Base-by-base conservation (phyloP, 2,113 vertebrate genomes). In the Cavia porcellus region DNA sequence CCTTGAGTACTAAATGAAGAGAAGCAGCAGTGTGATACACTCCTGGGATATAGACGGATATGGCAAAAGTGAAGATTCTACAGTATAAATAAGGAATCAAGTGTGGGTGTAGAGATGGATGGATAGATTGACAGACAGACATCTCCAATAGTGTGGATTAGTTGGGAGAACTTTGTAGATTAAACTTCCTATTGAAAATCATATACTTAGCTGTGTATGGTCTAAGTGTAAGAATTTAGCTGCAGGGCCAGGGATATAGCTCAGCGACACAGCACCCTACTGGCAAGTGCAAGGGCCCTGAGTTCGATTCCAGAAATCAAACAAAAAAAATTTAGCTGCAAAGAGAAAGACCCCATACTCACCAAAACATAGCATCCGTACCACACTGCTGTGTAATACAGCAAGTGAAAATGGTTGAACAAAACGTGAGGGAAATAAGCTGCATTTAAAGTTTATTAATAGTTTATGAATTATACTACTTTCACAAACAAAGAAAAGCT, bases 261-360 rank as follows among this genome's bases (percentile, higher is more conserved):
- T 57, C 55, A 57, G 55, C 17, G 15, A 19, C 55, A 57, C 17
- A 57, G 55, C 17, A 5, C 55, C 15, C 15, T 15, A 15, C 55
- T 57, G 55, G 55, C 55, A 57, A 57, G 55, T 5, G 17, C 55
- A 20, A 57, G 55, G 55, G 55, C 55, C 10, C 55, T 57, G 55
- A 57, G 55, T 57, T 57, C 5, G 55, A 57, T 17, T 57, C 17
- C 55, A 57, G 17, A 17, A 57, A 57, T 15, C 38, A 57, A 57
- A 57, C 19, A 57, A 57, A 19, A 57, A 57, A 57, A 0, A 57
- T 74, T 86, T 50, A 74, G 52, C 82, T 86, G n/a, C 66, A 79
- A 81, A 89, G 45, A 95, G 83, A 84, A 32, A 85, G 89, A 93
- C 72, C 86, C 55, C 30, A n/a, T 84, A 92, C 95, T 96, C 93